These are phyloP conservation scores for Balaenoptera acutorostrata DNA, from an alignment of 2,113 vertebrate species.

Conservation along the genomic window DNA sequence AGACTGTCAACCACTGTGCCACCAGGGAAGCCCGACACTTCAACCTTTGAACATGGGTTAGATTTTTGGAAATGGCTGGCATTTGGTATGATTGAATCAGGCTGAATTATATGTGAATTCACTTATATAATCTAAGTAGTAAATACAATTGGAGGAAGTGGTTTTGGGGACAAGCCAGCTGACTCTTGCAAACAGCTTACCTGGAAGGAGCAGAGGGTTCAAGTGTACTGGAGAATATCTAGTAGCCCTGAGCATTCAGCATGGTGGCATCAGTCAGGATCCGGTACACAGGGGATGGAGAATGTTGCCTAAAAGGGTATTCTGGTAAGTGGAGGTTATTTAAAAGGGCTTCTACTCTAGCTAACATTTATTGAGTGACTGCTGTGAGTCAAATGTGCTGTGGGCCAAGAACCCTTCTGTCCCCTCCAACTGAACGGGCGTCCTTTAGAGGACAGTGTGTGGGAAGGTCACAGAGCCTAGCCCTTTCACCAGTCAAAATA, in stretches of 20 bases:
- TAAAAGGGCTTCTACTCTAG: not conserved
- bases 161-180: not conserved
- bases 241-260: not conserved
- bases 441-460: not conserved
- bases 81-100: not conserved
- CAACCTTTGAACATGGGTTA: not conserved
- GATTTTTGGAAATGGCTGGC: slow-evolving; percentile 10
- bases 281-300: not conserved
- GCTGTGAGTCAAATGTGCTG: not conserved
- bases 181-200: not conserved
- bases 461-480: not conserved
- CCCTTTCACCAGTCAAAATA: not conserved
- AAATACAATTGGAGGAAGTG: not conserved
- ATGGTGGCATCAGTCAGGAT: not conserved
- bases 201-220: not conserved
- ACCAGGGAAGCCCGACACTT: too few species aligned
- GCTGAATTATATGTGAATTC: not conserved
- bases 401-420: not conserved
- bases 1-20: too few species aligned
- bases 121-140: not conserved
- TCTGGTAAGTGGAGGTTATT: not conserved
- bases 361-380: not conserved
- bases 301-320: not conserved
- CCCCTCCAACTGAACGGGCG: not conserved
- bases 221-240: not conserved